phyloP scores from a whole-genome alignment of 2,113 vertebrate genomes.

The Chaetodon auriga region DNA sequence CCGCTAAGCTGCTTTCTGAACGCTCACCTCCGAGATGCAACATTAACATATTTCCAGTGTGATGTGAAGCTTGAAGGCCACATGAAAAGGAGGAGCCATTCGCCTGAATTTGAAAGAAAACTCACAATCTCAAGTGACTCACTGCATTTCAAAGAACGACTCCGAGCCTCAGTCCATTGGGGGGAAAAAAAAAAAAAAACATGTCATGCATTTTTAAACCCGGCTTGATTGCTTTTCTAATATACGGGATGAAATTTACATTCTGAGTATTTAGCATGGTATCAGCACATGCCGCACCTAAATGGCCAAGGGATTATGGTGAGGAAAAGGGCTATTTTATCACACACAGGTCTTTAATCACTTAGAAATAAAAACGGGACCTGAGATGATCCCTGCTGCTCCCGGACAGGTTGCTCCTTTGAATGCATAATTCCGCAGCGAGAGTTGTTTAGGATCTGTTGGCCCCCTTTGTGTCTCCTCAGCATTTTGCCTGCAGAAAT shows the following conservation, averaged over 20 bases:
- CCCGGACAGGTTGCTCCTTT: conserved; percentile 20
- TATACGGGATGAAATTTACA: conserved; percentile 62
- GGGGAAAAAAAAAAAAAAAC: conserved; percentile 2
- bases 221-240: conserved; percentile 61
- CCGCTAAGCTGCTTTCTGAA: conserved; percentile 20
- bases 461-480: conserved; percentile 47
- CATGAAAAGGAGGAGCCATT: conserved; percentile 45
- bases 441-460: conserved; percentile 47
- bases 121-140: conserved; percentile 43
- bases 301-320: conserved; percentile 69
- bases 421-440: conserved; percentile 58
- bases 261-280: conserved; percentile 65
- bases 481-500: conserved; percentile 53
- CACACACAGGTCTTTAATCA: conserved; percentile 61
- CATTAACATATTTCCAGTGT: conserved; percentile 62
- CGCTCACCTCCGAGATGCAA: conserved; percentile 5
- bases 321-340: conserved; percentile 67
- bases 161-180: conserved; percentile 2
- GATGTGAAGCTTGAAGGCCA: conserved; percentile 23
- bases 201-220: conserved; percentile 60
- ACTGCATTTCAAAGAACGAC: conserved; percentile 53
- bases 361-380: conserved; percentile 12
- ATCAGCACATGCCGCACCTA: conserved; percentile 65
- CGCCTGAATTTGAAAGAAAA: conserved; percentile 55
- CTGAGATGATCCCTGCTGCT: conserved; percentile 50